A percentile compares a stretch with the other conserved stretches of the same genome.
Evolutionary conservation across 2,797 vertebrate species (phyloP).

Genomic region (Acanthiza pusilla): DNA sequence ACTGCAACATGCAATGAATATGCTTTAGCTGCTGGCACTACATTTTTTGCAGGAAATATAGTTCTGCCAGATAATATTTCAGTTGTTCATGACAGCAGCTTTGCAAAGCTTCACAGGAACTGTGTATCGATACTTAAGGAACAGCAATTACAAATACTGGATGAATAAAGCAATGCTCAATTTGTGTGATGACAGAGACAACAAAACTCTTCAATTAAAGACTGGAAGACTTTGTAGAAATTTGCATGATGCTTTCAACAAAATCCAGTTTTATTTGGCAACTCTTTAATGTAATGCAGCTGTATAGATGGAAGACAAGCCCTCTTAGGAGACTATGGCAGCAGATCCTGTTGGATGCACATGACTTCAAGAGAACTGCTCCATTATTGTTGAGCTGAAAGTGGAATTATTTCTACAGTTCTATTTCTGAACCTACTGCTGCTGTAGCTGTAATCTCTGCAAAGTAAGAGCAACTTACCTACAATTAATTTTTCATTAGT

Average conservation of each 20-base stretch:
- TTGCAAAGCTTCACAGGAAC: background rate
- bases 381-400: background rate
- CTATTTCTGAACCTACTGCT: background rate
- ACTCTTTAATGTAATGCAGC: background rate
- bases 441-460: background rate
- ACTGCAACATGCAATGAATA: background rate
- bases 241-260: background rate
- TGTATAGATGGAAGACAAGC: background rate
- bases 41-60: background rate
- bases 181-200: background rate
- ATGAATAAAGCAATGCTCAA: background rate
- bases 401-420: background rate
- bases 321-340: background rate
- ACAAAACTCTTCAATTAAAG: background rate
- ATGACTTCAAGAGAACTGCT: background rate
- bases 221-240: background rate
- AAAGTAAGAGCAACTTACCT: background rate
- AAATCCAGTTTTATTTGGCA: background rate
- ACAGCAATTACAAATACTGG: background rate
- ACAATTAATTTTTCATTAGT: background rate
- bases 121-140: background rate
- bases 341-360: background rate
- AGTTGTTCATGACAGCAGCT: background rate
- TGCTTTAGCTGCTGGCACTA: background rate
- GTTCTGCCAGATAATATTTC: background rate